A percentile compares a stretch with the other conserved stretches of the same genome.
Conservation (phyloP, 2,113 vertebrate genomes). For the Hiodon tergisus region DNA sequence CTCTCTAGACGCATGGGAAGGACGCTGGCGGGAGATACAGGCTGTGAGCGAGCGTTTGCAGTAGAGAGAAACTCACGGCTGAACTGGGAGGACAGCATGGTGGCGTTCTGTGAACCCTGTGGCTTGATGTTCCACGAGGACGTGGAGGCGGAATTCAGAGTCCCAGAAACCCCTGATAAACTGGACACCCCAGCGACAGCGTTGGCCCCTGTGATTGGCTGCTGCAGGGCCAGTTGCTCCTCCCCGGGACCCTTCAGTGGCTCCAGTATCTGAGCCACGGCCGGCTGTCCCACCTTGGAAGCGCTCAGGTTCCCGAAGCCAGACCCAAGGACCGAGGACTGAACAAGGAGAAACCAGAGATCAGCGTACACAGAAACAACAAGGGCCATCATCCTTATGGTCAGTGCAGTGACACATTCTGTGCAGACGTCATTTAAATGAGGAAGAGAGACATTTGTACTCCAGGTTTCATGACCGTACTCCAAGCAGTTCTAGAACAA, state of each 20-base stretch:
- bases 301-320: slow-evolving; percentile 76
- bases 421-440: too few relatives aligned
- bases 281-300: slow-evolving; percentile 64
- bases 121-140: slow-evolving; percentile 71
- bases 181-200: slow-evolving; percentile 44
- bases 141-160: slow-evolving; percentile 40
- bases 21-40: too few relatives aligned
- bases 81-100: slow-evolving; percentile 70
- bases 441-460: too few relatives aligned
- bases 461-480: too few relatives aligned
- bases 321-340: slow-evolving; percentile 84
- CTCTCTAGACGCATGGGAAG: not conserved
- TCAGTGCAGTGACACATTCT: too few relatives aligned
- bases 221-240: slow-evolving; percentile 63
- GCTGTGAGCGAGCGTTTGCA: not conserved
- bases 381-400: not conserved
- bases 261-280: slow-evolving; percentile 74
- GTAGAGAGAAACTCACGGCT: slow-evolving; percentile 67
- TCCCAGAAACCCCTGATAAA: not conserved
- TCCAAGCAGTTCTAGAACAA: too few relatives aligned
- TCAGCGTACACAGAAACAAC: slow-evolving; percentile 6
- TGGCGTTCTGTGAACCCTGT: slow-evolving; percentile 56
- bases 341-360: not conserved
- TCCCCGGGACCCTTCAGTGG: slow-evolving; percentile 72
- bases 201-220: slow-evolving; percentile 57